Conservation (phyloP, 2,113 vertebrate genomes). For the Eulacestoma nigropectus region DNA sequence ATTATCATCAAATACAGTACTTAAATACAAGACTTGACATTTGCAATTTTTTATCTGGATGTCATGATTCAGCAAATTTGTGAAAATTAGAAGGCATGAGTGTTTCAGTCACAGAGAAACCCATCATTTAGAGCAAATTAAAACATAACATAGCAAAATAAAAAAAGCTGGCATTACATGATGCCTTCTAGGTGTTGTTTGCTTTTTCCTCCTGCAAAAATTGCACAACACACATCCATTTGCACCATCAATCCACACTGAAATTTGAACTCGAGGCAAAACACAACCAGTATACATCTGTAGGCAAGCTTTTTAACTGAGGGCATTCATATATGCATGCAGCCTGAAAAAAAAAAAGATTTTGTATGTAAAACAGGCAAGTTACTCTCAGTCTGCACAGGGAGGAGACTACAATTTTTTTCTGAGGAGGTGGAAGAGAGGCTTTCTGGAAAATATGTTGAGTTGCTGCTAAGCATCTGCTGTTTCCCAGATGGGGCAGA, state of each 20-base stretch:
- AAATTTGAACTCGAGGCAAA: neutral
- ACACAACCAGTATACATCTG: rapidly evolving
- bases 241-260: neutral
- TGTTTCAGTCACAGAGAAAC: neutral
- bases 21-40: neutral
- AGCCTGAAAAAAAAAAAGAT: neutral
- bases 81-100: rapidly evolving
- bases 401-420: neutral
- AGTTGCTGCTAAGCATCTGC: neutral
- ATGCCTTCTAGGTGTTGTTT: neutral
- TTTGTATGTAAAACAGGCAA: neutral
- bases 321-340: neutral
- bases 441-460: neutral
- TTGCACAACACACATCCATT: neutral
- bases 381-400: neutral
- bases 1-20: neutral
- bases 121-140: neutral
- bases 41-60: neutral
- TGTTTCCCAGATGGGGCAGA: neutral
- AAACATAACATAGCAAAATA: neutral
- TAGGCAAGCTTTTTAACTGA: neutral
- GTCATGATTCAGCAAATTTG: neutral
- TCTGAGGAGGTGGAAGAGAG: neutral
- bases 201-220: neutral
- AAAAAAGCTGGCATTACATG: neutral